These are phyloP conservation scores for Iphiclides podalirius DNA, from an alignment of 2,888 invertebrate genomes.

Conservation along the genomic window DNA sequence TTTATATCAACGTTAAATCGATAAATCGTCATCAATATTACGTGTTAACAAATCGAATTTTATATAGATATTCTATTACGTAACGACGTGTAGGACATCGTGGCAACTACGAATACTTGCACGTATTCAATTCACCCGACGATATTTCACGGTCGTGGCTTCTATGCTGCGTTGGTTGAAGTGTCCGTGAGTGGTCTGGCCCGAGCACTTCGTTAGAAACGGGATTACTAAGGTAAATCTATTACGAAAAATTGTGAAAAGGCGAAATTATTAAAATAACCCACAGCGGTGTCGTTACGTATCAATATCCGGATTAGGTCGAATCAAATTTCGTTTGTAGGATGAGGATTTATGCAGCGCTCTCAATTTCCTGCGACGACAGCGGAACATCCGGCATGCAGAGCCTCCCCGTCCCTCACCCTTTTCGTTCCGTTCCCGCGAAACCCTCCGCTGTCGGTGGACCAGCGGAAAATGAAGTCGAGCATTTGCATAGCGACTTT, in stretches of 20 bases:
- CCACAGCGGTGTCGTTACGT: constrained; percentile 64
- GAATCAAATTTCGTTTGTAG: constrained; percentile 77
- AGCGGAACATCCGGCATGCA: constrained; percentile 71
- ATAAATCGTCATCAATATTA: no score
- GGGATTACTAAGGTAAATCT: constrained; percentile 39
- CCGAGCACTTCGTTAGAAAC: constrained; percentile 49
- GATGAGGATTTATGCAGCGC: constrained; percentile 77
- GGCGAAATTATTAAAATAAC: constrained; percentile 42
- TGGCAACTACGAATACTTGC: constrained; percentile 59
- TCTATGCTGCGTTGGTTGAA: constrained; percentile 47
- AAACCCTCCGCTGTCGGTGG: constrained; percentile 44
- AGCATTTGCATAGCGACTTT: constrained; percentile 75
- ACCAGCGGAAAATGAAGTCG: constrained; percentile 70
- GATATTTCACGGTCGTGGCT: constrained; percentile 63
- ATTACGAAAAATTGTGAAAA: constrained; percentile 30
- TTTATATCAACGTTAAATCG: no score
- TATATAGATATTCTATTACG: constrained; percentile 32
- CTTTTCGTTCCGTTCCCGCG: constrained; percentile 29
- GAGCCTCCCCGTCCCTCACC: constrained; percentile 33
- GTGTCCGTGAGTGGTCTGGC: constrained; percentile 41
- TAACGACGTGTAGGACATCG: constrained; percentile 34
- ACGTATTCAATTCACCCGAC: constrained; percentile 70
- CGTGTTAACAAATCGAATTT: neutral
- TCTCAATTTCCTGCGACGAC: constrained; percentile 79
- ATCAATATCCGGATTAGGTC: constrained; percentile 78